Percentiles rank a stretch among this genome's conserved stretches.
Evolutionary conservation across 2,797 vertebrate genomes (phyloP).

Genomic region (Pangasius larnaudii): DNA sequence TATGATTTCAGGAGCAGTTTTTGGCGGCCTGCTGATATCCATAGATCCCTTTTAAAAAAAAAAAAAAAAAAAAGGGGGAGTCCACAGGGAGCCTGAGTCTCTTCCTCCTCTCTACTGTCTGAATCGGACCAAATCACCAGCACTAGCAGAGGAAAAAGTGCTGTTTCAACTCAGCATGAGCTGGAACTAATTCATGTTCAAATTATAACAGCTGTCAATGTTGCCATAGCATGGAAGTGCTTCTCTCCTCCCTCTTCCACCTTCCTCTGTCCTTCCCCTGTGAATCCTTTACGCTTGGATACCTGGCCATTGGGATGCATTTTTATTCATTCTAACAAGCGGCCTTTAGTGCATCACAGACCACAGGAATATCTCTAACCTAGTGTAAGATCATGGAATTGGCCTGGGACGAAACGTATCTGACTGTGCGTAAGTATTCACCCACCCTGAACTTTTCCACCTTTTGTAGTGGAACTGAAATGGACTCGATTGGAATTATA

Average conservation of each 20-base stretch:
- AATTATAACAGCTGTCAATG: constrained; percentile 53
- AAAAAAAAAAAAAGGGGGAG: neutral
- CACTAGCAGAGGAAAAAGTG: neutral
- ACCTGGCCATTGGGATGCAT: constrained; percentile 33
- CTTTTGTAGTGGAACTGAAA: too few species aligned
- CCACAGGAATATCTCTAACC: constrained; percentile 17
- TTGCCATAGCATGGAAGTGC: constrained; percentile 23
- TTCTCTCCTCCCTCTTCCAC: constrained; percentile 27
- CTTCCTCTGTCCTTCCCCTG: constrained; percentile 28
- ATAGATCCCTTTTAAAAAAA: constrained; percentile 2
- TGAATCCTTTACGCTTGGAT: constrained; percentile 53
- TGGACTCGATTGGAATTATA: too few species aligned
- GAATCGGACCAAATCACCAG: neutral
- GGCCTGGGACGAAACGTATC: neutral
- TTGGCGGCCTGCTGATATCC: neutral
- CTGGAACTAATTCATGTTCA: constrained; percentile 44
- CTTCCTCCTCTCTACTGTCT: constrained; percentile 10
- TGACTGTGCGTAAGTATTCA: neutral
- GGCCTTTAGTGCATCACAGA: constrained; percentile 33
- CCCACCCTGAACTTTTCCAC: neutral
- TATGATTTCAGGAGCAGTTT: constrained; percentile 15
- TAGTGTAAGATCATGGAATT: constrained; percentile 6
- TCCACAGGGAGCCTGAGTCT: neutral
- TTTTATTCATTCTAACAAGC: constrained; percentile 50
- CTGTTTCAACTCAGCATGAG: constrained; percentile 33